These are phyloP conservation scores for Indri indri DNA, from an alignment of 2,113 vertebrate genomes.

Conservation along the genomic window DNA sequence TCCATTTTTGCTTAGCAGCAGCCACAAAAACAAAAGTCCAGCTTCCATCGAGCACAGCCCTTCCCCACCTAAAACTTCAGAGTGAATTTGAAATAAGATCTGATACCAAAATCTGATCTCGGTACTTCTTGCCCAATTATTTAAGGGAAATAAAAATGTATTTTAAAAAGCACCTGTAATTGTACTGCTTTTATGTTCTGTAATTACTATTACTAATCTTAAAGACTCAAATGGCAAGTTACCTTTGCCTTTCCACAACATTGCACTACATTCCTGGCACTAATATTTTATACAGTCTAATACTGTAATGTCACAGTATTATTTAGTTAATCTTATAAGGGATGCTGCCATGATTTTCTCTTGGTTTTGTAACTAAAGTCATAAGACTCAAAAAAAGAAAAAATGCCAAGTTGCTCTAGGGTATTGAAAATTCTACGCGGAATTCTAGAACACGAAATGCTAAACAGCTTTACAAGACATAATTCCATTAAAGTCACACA, in stretches of 20 bases:
- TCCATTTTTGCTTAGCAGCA: not conserved
- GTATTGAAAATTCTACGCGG: not conserved
- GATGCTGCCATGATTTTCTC: conserved; percentile 18
- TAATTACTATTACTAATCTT: not conserved
- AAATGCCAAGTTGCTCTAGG: conserved; percentile 9
- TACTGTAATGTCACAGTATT: not conserved
- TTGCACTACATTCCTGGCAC: not conserved
- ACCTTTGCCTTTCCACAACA: conserved; percentile 27
- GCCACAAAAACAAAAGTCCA: conserved; percentile 31
- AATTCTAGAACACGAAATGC: conserved; percentile 46
- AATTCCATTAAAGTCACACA: conserved; percentile 51
- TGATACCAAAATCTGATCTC: not conserved
- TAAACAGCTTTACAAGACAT: not conserved
- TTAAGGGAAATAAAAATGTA: conserved; percentile 20
- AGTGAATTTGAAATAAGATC: conserved; percentile 6
- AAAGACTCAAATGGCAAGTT: not conserved
- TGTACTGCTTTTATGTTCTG: not conserved
- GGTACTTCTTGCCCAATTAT: not conserved
- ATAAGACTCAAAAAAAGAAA: not conserved
- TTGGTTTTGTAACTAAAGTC: conserved; percentile 17
- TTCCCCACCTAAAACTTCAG: conserved; percentile 30
- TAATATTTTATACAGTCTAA: conserved; percentile 1
- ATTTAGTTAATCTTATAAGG: conserved; percentile 45
- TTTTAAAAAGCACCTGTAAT: not conserved
- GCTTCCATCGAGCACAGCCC: not conserved